phyloP scores from a whole-genome alignment of 2,113 vertebrate species.

The Trochalopteron elliotii region DNA sequence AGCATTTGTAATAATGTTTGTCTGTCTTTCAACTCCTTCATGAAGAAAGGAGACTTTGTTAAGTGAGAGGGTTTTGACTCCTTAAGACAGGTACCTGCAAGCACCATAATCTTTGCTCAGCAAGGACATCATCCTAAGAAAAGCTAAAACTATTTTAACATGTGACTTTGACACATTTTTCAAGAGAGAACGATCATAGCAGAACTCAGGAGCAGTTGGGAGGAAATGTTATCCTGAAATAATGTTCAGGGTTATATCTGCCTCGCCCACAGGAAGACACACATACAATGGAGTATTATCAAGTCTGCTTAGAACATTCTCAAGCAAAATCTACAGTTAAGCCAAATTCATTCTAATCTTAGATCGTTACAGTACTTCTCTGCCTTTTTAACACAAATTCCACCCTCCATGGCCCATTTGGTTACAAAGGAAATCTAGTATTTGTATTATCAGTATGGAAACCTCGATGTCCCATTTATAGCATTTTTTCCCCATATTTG shows the following conservation, averaged over 20 bases:
- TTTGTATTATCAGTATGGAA: neutral
- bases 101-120: neutral
- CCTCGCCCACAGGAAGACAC: neutral
- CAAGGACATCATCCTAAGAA: neutral
- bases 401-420: neutral
- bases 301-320: neutral
- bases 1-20: neutral
- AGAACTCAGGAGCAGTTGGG: neutral
- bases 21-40: neutral
- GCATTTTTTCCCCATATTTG: neutral
- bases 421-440: neutral
- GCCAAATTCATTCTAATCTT: neutral
- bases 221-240: neutral
- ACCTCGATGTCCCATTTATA: neutral
- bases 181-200: neutral
- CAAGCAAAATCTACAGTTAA: neutral
- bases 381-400: neutral
- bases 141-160: neutral
- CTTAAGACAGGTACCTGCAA: neutral
- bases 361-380: neutral
- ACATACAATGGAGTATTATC: neutral
- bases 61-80: neutral
- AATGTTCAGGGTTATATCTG: neutral
- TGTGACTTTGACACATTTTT: neutral
- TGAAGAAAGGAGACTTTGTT: neutral